Conservation (phyloP, 2,113 vertebrate species). For the Ptychochromis oligacanthus region DNA sequence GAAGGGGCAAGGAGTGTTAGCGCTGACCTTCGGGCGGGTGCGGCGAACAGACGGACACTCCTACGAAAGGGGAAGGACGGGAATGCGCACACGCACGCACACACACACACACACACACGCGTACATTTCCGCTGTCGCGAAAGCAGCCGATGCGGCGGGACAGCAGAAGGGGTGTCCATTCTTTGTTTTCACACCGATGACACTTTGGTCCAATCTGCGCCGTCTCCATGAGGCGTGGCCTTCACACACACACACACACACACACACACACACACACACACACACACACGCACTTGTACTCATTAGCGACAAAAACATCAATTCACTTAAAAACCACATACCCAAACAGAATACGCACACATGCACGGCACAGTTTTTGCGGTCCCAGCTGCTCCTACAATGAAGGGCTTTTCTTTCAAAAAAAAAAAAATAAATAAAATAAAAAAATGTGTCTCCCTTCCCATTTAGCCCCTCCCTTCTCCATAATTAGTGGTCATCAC, state of each 20-base stretch:
- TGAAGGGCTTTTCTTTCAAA: slow-evolving; percentile 71
- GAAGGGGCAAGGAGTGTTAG: slow-evolving; percentile 48
- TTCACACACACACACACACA: slow-evolving; percentile 15
- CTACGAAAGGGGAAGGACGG: neutral
- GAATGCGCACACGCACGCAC: neutral
- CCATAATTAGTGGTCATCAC: slow-evolving; percentile 80
- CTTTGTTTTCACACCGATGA: slow-evolving; percentile 60
- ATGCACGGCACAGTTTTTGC: slow-evolving; percentile 18
- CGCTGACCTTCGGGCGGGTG: slow-evolving; percentile 58
- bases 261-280: too few relatives aligned
- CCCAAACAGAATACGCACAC: slow-evolving; percentile 9
- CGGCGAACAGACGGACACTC: slow-evolving; percentile 18
- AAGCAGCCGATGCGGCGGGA: slow-evolving; percentile 51
- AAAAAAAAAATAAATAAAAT: neutral
- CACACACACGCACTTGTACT: slow-evolving; percentile 42
- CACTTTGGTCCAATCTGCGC: slow-evolving; percentile 59
- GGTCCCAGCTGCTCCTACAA: slow-evolving; percentile 75
- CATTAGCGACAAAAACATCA: slow-evolving; percentile 35
- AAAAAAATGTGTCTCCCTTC: slow-evolving; percentile 52
- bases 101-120: neutral
- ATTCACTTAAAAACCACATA: slow-evolving; percentile 41
- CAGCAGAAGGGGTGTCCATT: slow-evolving; percentile 59
- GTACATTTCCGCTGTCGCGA: neutral
- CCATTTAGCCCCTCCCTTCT: slow-evolving; percentile 55
- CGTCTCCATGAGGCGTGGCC: slow-evolving; percentile 25